These are phyloP conservation scores for Paradoxurus hermaphroditus DNA, from an alignment of 2,113 vertebrate genomes.

Conservation along the genomic window DNA sequence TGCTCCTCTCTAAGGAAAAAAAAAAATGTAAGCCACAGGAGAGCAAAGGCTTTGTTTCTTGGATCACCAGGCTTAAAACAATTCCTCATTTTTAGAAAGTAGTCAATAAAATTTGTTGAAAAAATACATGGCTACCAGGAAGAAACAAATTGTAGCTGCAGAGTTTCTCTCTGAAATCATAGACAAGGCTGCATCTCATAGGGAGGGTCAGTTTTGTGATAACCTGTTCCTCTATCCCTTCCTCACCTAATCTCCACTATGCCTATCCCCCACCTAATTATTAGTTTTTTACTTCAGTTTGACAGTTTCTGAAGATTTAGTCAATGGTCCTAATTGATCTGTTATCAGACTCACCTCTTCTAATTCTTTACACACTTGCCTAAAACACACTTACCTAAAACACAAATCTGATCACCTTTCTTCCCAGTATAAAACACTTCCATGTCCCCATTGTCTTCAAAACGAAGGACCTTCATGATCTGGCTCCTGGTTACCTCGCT, in stretches of 20 bases:
- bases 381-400: not conserved
- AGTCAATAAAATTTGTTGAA: not conserved
- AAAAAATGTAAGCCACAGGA: not conserved
- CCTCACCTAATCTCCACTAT: not conserved
- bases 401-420: not conserved
- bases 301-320: not conserved
- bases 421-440: not conserved
- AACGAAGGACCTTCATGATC: not conserved
- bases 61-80: not conserved
- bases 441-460: not conserved
- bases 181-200: not conserved
- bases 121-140: not conserved
- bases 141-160: not conserved
- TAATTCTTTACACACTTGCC: not conserved
- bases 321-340: not conserved
- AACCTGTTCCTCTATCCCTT: not conserved
- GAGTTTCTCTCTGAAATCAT: not conserved
- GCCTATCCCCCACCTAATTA: not conserved
- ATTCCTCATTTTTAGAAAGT: not conserved
- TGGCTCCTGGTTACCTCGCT: not conserved
- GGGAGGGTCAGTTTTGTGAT: not conserved
- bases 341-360: not conserved
- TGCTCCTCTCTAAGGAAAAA: not conserved
- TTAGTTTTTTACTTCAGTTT: not conserved
- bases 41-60: not conserved